Percentiles rank a stretch among this genome's conserved stretches.
Evolutionary conservation across 2,113 vertebrate species (phyloP).

Genomic region (Mormoops blainvillei): DNA sequence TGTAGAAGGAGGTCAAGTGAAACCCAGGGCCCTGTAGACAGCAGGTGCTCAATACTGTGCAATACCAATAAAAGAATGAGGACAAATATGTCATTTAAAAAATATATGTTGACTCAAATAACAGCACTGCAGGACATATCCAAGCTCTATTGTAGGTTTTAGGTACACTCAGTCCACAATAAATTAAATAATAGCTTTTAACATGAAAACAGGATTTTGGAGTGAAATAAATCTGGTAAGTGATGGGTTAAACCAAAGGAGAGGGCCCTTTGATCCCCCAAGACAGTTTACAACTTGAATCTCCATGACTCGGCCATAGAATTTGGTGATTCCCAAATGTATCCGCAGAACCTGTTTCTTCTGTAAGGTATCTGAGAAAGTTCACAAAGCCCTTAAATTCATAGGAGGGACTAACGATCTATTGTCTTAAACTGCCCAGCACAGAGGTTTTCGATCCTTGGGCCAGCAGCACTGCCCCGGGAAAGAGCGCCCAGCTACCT

Average conservation of each 20-base stretch:
- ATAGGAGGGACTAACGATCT: background rate
- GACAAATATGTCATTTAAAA: background rate
- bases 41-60: background rate
- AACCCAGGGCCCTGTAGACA: background rate
- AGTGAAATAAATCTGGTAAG: background rate
- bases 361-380: background rate
- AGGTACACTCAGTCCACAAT: background rate
- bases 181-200: background rate
- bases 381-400: background rate
- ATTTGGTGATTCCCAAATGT: background rate
- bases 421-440: background rate
- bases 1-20: background rate
- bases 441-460: background rate
- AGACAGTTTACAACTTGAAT: background rate
- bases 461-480: background rate
- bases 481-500: background rate
- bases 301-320: rapidly evolving
- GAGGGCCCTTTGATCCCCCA: background rate
- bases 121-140: background rate
- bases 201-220: background rate
- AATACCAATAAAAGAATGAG: background rate
- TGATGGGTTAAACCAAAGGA: background rate
- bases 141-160: background rate
- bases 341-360: background rate
- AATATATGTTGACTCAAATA: background rate